Percentiles rank a stretch among this genome's conserved stretches.
These are phyloP conservation scores for Coelopa pilipes DNA, from an alignment of 2,888 invertebrate species.

Conservation along the genomic window DNA sequence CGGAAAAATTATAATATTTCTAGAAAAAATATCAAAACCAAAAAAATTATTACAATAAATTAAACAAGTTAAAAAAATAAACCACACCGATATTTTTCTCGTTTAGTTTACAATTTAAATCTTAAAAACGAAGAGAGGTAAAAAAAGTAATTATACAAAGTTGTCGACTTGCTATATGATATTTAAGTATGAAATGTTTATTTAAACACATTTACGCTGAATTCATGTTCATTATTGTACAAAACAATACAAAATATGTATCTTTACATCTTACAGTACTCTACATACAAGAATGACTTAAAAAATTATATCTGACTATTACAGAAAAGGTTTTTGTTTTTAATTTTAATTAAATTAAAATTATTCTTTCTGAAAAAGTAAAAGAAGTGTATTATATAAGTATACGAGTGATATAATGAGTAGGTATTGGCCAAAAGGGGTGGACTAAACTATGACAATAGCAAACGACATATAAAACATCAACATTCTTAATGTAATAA, in stretches of 20 bases:
- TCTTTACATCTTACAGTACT: not conserved
- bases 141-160: slow-evolving; percentile 33
- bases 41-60: not conserved
- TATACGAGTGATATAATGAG: not conserved
- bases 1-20: no score
- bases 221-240: no score
- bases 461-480: not conserved
- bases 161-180: slow-evolving; percentile 31
- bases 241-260: slow-evolving; percentile 14
- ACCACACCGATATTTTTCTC: slow-evolving; percentile 10
- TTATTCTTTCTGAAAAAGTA: slow-evolving; percentile 48
- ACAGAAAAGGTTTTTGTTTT: not conserved
- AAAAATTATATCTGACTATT: not conserved
- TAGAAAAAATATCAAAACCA: no score
- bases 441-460: not conserved
- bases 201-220: no score
- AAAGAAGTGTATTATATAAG: slow-evolving; percentile 34
- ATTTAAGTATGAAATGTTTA: not conserved
- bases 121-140: slow-evolving; percentile 32
- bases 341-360: slow-evolving; percentile 33
- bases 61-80: not conserved
- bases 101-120: not conserved
- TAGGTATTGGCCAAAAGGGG: not conserved
- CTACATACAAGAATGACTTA: not conserved
- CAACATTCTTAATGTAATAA: not conserved